These are phyloP conservation scores for Galago senegalensis DNA, from an alignment of 2,797 vertebrate species.

Conservation along the genomic window DNA sequence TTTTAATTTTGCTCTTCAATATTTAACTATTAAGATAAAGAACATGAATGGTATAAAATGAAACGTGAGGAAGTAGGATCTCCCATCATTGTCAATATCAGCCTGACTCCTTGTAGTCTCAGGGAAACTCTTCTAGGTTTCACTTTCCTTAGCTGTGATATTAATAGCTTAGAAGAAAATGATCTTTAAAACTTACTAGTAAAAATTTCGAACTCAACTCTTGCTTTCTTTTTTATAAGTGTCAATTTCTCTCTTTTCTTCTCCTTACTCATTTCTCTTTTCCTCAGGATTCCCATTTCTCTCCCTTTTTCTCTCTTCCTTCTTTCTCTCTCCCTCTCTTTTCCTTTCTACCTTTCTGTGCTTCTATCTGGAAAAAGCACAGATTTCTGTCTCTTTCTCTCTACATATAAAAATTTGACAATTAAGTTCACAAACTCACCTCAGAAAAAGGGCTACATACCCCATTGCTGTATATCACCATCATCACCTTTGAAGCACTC, in stretches of 20 bases:
- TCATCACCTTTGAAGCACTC: too few relatives aligned
- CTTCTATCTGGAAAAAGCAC: not conserved
- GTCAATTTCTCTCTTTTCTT: not conserved
- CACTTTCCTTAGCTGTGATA: not conserved
- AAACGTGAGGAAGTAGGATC: not conserved
- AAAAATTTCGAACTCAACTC: not conserved
- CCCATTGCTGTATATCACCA: too few relatives aligned
- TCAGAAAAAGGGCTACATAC: too few relatives aligned
- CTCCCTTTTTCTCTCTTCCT: not conserved
- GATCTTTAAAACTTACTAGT: not conserved
- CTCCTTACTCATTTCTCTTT: not conserved
- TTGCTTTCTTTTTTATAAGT: not conserved
- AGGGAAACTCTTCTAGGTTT: not conserved
- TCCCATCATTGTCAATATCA: not conserved
- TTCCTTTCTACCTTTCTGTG: not conserved
- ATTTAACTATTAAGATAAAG: not conserved
- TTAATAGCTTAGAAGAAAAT: constrained; percentile 12
- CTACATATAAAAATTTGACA: not conserved
- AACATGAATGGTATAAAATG: not conserved
- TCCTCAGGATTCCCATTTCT: not conserved
- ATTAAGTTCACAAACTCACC: too few relatives aligned
- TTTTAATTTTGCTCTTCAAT: constrained; percentile 34
- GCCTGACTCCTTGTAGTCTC: not conserved
- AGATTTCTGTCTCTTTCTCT: not conserved
- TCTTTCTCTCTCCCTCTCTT: not conserved